Evolutionary conservation across 2,113 vertebrate species (phyloP), one percentile per base, ranked within the genome.

Genomic region (Tupaia chinensis): DNA sequence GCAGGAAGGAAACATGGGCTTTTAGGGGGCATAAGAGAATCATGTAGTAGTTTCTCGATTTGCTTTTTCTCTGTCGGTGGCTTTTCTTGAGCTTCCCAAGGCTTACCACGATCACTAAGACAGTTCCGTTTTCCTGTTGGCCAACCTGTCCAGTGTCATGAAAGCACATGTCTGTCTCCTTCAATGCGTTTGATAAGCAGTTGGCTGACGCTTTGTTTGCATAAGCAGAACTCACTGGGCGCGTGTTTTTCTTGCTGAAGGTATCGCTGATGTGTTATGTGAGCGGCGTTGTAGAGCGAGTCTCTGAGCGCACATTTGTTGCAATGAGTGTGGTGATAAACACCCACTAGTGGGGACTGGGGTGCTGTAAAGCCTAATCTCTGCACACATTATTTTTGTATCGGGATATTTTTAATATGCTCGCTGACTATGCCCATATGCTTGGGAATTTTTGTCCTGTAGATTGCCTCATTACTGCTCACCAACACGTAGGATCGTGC

Each of bases 331-430:
- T 93, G 92, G 85, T 95, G 90, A 92, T 91, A 96, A 95, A 95
- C 91, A 74, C 86, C 70, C 29, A 29, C 85, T 56, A 89, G 88
- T 44, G 74, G 88, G 96, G 89, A 81, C 95, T 29, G 19, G 96
- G 92, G 96, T 74, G 56, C 92, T 34, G 3, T 96, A 96, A 97
- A 97, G 80, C 81, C 87, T 96, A 95, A 96, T 95, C 73, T 80
- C 91, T 93, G 91, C 56, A 14, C 69, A 78, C 16, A 2, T 93
- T 95, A 86, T 93, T 96, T 98, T 95, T 91, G 93, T 92, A 68
- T 86, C 44, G 12, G 96, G 93, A 87, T 96, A 87, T 85, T 97
- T 96, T 97, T 98, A 94, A 96, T 94, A 82, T 89, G 87, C 89
- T 95, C 19, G 8, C 79, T 79, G 76, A n/a, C 66, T 69, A 66